phyloP scores from a whole-genome alignment of 2,113 vertebrate genomes.

The Nycticorax nycticorax region DNA sequence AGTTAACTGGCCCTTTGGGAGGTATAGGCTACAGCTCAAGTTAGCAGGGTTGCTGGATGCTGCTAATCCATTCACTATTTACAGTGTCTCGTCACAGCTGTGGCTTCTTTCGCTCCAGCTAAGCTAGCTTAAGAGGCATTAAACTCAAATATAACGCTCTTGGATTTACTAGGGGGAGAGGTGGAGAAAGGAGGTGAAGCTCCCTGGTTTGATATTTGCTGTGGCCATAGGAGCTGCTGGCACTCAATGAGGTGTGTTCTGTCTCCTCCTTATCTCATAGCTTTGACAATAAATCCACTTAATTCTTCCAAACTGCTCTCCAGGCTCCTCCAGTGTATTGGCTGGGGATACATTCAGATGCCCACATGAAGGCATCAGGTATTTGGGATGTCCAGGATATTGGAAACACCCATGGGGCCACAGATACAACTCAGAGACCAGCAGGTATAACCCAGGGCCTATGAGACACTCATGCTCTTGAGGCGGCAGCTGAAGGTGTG shows the following conservation, averaged over 20 bases:
- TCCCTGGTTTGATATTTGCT: not conserved
- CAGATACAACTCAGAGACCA: rapidly evolving
- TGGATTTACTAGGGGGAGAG: not conserved
- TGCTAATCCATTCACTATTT: constrained; percentile 3
- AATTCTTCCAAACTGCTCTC: not conserved
- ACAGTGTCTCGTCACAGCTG: not conserved
- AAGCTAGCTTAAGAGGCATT: not conserved
- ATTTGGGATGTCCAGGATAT: not conserved
- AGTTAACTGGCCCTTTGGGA: not conserved
- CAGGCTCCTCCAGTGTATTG: not conserved
- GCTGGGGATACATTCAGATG: not conserved
- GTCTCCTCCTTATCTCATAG: not conserved
- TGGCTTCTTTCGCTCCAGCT: not conserved
- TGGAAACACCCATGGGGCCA: not conserved
- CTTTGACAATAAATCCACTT: not conserved
- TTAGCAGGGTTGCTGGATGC: not conserved
- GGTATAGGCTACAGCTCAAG: not conserved
- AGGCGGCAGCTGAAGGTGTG: not conserved
- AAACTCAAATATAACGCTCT: not conserved
- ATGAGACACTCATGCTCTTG: rapidly evolving
- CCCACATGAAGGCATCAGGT: not conserved
- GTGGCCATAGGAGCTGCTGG: not conserved
- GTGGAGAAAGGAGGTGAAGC: not conserved
- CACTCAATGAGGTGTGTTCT: not conserved
- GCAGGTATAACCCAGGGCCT: not conserved